Evolutionary conservation across 2,888 invertebrate species (phyloP).

Genomic region (Aphelenchoides bicaudatus): DNA sequence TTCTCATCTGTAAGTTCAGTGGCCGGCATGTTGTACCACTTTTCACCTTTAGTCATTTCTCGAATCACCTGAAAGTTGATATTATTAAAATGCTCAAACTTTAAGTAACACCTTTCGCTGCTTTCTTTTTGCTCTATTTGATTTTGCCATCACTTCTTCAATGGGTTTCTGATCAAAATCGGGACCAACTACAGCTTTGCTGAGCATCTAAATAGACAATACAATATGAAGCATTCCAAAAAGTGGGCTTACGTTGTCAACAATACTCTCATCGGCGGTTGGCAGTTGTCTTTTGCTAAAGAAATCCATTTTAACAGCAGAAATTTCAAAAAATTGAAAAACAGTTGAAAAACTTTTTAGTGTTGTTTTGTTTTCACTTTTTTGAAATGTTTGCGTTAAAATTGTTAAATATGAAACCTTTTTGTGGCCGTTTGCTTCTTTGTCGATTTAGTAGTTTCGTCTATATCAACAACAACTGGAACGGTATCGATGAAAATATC

Average conservation of each 20-base stretch:
- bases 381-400: too few relatives aligned
- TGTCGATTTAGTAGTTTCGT: not conserved
- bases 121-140: slow-evolving; percentile 30
- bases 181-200: slow-evolving; percentile 34
- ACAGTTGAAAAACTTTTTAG: too few relatives aligned
- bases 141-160: slow-evolving; percentile 30
- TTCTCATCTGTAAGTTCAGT: slow-evolving; percentile 80
- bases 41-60: slow-evolving; percentile 76
- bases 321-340: too few relatives aligned
- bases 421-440: too few relatives aligned
- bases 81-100: slow-evolving; percentile 8
- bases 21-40: slow-evolving; percentile 85
- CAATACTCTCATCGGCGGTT: not conserved
- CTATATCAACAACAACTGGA: not conserved
- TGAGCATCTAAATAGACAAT: slow-evolving; percentile 30
- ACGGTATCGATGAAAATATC: slow-evolving; percentile 11
- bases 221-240: not conserved
- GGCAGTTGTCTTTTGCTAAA: slow-evolving; percentile 14
- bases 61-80: slow-evolving; percentile 69
- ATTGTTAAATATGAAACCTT: too few relatives aligned
- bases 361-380: too few relatives aligned
- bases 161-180: slow-evolving; percentile 36
- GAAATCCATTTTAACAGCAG: too few relatives aligned
- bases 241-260: slow-evolving; percentile 6
- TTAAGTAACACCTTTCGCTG: slow-evolving; percentile 27